Percentiles rank a stretch among this genome's conserved stretches.
Conservation (phyloP, 1,140 invertebrate genomes). For the Wiebesia pumilae region DNA sequence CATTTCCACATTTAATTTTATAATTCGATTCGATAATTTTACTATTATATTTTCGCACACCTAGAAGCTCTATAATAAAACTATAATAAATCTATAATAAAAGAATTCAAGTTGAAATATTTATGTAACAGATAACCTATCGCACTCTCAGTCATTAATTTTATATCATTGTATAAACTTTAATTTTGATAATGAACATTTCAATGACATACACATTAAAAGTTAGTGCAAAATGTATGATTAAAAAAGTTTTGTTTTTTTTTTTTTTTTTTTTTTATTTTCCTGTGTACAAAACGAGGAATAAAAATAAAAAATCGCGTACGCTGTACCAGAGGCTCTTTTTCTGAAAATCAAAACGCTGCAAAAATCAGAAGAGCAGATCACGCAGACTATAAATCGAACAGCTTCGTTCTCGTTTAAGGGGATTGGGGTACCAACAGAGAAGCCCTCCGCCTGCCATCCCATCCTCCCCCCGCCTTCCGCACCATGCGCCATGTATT, state of each 20-base stretch:
- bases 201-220: neutral
- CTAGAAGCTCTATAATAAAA: too few species aligned
- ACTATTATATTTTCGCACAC: too few species aligned
- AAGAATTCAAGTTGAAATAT: too few species aligned
- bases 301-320: neutral
- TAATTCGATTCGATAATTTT: too few species aligned
- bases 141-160: too few species aligned
- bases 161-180: too few species aligned
- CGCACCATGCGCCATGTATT: neutral
- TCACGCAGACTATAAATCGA: slow-evolving; percentile 37
- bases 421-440: neutral
- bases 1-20: too few species aligned
- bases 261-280: neutral
- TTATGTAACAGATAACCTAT: too few species aligned
- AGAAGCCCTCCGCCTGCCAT: slow-evolving; percentile 3
- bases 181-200: too few species aligned
- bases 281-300: neutral
- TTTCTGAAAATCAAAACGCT: slow-evolving; percentile 27
- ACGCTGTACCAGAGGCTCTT: neutral
- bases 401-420: slow-evolving; percentile 23
- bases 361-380: slow-evolving; percentile 33
- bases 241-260: neutral
- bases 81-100: too few species aligned
- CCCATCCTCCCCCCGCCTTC: neutral
- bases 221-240: neutral